Evolutionary conservation across 2,113 vertebrate genomes (phyloP).

Genomic region (Oncorhynchus mykiss): DNA sequence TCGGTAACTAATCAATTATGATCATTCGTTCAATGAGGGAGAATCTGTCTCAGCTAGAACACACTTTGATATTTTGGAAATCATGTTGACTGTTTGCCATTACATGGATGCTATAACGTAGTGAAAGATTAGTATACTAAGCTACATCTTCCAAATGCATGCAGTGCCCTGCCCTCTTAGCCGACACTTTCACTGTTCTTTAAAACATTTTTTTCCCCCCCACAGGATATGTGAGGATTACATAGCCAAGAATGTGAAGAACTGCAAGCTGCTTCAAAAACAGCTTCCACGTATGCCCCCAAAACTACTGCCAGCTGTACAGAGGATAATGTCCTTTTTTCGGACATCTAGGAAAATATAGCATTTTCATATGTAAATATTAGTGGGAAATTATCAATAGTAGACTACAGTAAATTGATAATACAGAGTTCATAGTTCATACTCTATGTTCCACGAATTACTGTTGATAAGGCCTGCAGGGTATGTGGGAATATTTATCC

Average conservation of each 20-base stretch:
- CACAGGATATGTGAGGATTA: slow-evolving; percentile 86
- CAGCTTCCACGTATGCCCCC: slow-evolving; percentile 82
- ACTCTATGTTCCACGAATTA: no score
- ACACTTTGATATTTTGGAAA: no score
- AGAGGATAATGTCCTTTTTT: slow-evolving; percentile 86
- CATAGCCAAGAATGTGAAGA: slow-evolving; percentile 79
- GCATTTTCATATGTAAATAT: not conserved
- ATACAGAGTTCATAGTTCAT: no score
- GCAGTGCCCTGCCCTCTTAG: no score
- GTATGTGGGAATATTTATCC: not conserved
- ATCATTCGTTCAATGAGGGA: no score
- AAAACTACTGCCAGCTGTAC: slow-evolving; percentile 78
- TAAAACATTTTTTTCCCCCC: not conserved
- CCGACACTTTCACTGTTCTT: not conserved
- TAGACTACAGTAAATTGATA: no score
- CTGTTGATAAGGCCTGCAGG: no score
- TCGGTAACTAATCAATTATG: no score
- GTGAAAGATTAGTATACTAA: not conserved
- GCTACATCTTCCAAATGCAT: not conserved
- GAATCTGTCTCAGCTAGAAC: no score
- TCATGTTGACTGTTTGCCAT: no score
- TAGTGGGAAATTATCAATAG: no score
- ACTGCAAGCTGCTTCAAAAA: slow-evolving; percentile 63
- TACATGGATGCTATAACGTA: not conserved
- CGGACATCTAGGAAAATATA: slow-evolving; percentile 66